Evolutionary conservation across 2,888 invertebrate genomes (phyloP), one percentile per base, ranked within the genome.

Genomic region (Glaucopsyche alexis): DNA sequence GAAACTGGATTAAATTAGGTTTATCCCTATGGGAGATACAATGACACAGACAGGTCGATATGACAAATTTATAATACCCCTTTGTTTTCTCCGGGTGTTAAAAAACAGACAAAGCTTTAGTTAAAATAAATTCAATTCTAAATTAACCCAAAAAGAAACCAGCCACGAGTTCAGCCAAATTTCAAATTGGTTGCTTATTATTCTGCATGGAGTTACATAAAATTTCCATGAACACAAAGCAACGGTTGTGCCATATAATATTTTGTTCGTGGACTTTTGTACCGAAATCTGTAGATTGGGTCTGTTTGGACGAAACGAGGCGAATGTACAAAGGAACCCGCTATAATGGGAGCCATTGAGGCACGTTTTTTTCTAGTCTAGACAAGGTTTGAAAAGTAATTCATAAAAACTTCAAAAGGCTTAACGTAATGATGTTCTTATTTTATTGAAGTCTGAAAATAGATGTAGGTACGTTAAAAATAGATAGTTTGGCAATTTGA

Each of bases 251-350:
- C 79, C 75, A 77, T 80, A 83, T 85, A 85, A 86, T 88, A 88
- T 90, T 89, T 87, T 87, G 83, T 83, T 84, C 81, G 76, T 78
- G 77, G 83, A 86, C 81, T 85, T 89, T 89, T 87, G 87, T 87
- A 88, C 86, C 83, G 85, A 85, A 88, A 87, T 88, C 84, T 83
- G 81, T 80, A 84, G 83, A 88, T 87, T 89, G 87, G 85, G 86
- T 86, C 89, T 89, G 87, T 90, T 81, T 84, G 84, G 84, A 82
- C 84, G 78, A 89, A 89, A 89, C 86, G 87, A 86, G 82, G 82
- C 80, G 78, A 82, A 82, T 81, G 82, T 85, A 87, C 87, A 88
- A 86, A 88, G 84, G 84, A 80, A 80, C 79, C 78, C 80, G 80
- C 77, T 74, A 77, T 80, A 79, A 71, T 60, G 71, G 66, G 77